Conservation (phyloP, 2,888 invertebrate genomes). For the Hetaerina titia region DNA sequence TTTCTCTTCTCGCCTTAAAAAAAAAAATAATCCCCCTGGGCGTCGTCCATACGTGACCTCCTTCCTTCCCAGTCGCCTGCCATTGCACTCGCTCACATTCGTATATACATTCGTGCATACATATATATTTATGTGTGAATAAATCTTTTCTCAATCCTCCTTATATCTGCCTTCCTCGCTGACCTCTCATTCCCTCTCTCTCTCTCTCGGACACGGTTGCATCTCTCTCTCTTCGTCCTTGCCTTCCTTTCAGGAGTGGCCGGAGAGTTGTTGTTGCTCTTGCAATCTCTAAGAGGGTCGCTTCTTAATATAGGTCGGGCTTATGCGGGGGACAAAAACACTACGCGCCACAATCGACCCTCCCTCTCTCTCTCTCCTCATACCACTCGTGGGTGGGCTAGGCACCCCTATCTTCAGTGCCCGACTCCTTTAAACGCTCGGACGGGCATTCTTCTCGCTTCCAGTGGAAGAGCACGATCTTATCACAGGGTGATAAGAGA, state of each 20-base stretch:
- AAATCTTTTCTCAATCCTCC: neutral
- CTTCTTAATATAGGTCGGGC: constrained; percentile 26
- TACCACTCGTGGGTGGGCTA: too few relatives aligned
- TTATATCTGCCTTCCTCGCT: neutral
- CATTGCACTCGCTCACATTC: neutral
- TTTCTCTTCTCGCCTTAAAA: neutral
- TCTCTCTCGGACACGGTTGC: neutral
- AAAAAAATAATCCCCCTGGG: neutral
- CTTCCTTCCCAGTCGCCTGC: neutral
- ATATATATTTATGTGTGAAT: neutral
- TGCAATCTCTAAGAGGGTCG: constrained; percentile 23
- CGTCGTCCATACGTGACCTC: constrained; percentile 6
- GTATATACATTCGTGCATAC: neutral
- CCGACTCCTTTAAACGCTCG: too few relatives aligned
- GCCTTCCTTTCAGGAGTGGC: constrained; percentile 43
- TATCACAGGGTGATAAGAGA: too few relatives aligned
- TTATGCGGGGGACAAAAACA: neutral
- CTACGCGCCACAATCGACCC: neutral
- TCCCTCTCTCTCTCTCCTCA: too few relatives aligned
- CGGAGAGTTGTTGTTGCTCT: neutral
- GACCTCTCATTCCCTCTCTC: neutral
- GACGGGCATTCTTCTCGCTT: too few relatives aligned
- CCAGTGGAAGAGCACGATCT: too few relatives aligned
- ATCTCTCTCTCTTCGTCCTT: constrained; percentile 21
- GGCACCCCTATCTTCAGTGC: too few relatives aligned